These are phyloP conservation scores for Plutomurus gul DNA, from an alignment of 1,140 invertebrate species.

Conservation along the genomic window DNA sequence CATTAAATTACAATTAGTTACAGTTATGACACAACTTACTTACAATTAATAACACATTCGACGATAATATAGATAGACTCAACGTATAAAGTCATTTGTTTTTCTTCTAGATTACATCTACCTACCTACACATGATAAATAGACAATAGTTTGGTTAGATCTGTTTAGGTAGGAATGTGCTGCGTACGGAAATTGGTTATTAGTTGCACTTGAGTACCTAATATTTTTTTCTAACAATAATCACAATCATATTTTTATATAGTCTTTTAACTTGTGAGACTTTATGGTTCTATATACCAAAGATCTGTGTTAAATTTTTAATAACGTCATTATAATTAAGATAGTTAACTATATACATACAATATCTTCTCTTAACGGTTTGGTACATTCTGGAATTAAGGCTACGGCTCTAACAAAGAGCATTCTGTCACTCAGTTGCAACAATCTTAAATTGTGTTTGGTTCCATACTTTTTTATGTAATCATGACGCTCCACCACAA, in stretches of 20 bases:
- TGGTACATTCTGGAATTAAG: slow-evolving; percentile 20
- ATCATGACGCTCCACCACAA: not conserved
- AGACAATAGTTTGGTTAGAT: not conserved
- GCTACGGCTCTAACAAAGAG: slow-evolving; percentile 8
- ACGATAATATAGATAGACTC: not conserved
- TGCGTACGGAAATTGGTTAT: not conserved
- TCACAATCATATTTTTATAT: slow-evolving; percentile 26
- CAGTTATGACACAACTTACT: no score
- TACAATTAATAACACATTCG: not conserved
- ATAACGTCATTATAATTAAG: not conserved
- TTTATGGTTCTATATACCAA: slow-evolving; percentile 8
- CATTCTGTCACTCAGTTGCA: not conserved
- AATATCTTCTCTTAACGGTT: not conserved
- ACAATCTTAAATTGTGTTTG: slow-evolving; percentile 2
- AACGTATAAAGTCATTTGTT: not conserved
- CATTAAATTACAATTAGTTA: no score
- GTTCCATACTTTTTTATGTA: slow-evolving; percentile 1
- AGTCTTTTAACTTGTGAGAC: slow-evolving; percentile 26
- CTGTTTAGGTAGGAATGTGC: slow-evolving; percentile 6
- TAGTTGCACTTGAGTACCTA: slow-evolving; percentile 7
- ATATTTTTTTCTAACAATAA: slow-evolving; percentile 19
- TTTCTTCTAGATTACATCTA: not conserved
- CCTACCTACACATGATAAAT: not conserved
- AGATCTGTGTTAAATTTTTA: not conserved
- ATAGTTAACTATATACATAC: slow-evolving; percentile 4